phyloP scores from a whole-genome alignment of 2,797 vertebrate genomes.

The Myotis pilosus region DNA sequence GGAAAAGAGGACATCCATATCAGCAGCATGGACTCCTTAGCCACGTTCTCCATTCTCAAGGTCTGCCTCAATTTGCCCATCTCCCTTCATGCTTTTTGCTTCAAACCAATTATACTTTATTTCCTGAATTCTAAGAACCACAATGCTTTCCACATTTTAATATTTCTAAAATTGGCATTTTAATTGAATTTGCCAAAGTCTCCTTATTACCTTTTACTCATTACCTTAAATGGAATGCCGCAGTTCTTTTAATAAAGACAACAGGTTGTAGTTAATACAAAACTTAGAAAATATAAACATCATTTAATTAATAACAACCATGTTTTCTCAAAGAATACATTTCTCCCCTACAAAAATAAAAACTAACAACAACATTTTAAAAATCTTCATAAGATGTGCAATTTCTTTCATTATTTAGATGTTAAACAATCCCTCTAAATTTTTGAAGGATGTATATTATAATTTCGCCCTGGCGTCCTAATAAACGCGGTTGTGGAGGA shows the following conservation, averaged over 20 bases:
- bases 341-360: background rate
- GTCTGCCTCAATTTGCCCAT: background rate
- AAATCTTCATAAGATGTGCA: background rate
- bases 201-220: background rate
- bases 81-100: background rate
- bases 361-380: background rate
- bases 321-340: background rate
- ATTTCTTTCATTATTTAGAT: background rate
- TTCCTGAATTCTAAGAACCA: constrained; percentile 11
- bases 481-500: constrained; percentile 10
- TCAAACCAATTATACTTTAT: background rate
- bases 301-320: background rate
- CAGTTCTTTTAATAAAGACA: background rate
- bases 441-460: background rate
- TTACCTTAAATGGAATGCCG: background rate
- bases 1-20: background rate
- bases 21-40: background rate
- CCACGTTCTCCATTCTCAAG: background rate
- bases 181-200: background rate
- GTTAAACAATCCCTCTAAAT: background rate
- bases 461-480: background rate
- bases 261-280: background rate
- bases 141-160: background rate
- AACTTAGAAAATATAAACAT: constrained; percentile 4
- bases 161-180: constrained; percentile 21